phyloP scores from a whole-genome alignment of 2,888 invertebrate species.

The Chymomyza procnemis region DNA sequence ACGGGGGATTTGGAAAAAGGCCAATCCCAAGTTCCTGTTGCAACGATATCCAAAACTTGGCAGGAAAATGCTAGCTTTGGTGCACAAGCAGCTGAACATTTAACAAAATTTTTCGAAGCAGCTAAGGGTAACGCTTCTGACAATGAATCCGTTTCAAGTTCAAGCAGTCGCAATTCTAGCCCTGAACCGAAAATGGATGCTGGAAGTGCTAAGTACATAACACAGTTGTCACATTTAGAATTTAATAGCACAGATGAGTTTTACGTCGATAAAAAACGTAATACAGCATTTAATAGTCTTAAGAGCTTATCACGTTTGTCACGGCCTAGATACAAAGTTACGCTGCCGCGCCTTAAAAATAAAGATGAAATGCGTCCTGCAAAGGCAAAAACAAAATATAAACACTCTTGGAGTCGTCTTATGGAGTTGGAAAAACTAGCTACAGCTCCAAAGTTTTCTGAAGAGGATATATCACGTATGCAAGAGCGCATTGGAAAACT shows the following conservation, averaged over 20 bases:
- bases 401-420: constrained; percentile 38
- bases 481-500: constrained; percentile 77
- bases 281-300: constrained; percentile 81
- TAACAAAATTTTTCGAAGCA: neutral
- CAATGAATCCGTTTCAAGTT: neutral
- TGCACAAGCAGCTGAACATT: neutral
- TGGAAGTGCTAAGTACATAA: neutral
- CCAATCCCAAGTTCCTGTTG: neutral
- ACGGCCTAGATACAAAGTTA: constrained; percentile 80
- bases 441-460: constrained; percentile 79
- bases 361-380: neutral
- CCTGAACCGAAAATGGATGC: neutral
- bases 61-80: neutral
- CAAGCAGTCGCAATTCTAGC: neutral
- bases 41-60: neutral
- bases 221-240: constrained; percentile 34
- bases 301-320: constrained; percentile 83
- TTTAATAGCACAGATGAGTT: constrained; percentile 79
- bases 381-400: constrained; percentile 37
- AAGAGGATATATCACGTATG: constrained; percentile 80
- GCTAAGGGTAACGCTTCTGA: neutral
- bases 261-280: constrained; percentile 81
- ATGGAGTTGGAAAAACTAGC: constrained; percentile 78
- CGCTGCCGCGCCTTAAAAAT: constrained; percentile 7
- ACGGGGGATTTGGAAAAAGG: neutral